A percentile compares a stretch with the other conserved stretches of the same genome.
Evolutionary conservation across 2,113 vertebrate genomes (phyloP).

Genomic region (Hystrix brachyura): DNA sequence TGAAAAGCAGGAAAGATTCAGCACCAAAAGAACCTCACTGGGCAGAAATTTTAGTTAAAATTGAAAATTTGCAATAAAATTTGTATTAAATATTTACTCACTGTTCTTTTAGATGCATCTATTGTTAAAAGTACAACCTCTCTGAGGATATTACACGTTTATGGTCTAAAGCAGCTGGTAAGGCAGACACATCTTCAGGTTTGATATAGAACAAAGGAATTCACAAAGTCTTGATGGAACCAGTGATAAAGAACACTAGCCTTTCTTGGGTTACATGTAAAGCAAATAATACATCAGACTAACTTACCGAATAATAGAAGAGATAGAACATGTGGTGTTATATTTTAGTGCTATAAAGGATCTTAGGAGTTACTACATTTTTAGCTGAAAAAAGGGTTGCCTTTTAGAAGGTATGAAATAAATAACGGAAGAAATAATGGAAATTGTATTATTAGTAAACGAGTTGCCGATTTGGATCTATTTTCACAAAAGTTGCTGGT

Average conservation of each 20-base stretch:
- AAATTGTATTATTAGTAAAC: constrained; percentile 31
- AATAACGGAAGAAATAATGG: not conserved
- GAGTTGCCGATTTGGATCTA: not conserved
- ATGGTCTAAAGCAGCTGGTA: not conserved
- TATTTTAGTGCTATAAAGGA: not conserved
- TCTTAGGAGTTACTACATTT: not conserved
- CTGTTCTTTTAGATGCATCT: constrained; percentile 28
- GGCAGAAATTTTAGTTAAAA: constrained; percentile 59
- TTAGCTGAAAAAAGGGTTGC: not conserved
- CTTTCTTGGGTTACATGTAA: constrained; percentile 51
- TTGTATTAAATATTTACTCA: constrained; percentile 51
- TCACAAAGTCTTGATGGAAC: not conserved
- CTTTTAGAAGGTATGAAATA: not conserved
- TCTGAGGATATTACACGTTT: not conserved
- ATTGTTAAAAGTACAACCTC: not conserved
- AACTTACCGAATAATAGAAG: constrained; percentile 21
- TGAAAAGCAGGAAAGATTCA: constrained; percentile 56
- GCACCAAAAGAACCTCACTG: not conserved
- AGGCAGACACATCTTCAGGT: not conserved
- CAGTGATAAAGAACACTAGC: not conserved
- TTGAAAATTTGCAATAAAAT: constrained; percentile 23
- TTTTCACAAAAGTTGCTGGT: not conserved
- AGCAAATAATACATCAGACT: not conserved
- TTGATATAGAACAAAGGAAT: constrained; percentile 12
- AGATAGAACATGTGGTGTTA: not conserved